Conservation (phyloP, 2,888 invertebrate genomes). For the Rhagium mordax region DNA sequence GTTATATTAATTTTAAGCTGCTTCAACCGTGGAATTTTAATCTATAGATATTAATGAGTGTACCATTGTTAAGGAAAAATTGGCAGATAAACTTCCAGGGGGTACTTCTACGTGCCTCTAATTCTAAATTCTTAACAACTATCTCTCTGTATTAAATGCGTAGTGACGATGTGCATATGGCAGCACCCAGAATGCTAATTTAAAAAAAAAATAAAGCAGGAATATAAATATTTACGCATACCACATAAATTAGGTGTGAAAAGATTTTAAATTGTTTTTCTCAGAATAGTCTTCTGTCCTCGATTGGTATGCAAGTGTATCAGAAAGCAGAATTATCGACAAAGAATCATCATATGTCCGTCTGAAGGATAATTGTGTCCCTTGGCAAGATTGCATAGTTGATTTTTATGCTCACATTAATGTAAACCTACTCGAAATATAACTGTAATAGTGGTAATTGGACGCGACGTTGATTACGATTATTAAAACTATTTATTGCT, state of each 20-base stretch:
- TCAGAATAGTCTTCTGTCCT: slow-evolving; percentile 17
- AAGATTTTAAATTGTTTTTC: background rate
- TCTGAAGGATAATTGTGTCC: slow-evolving; percentile 36
- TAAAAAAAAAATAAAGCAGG: background rate
- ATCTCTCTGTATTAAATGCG: too few species aligned
- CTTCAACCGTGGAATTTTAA: too few species aligned
- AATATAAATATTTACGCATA: background rate
- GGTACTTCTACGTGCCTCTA: too few species aligned
- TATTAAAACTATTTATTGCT: too few species aligned
- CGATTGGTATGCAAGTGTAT: slow-evolving; percentile 34
- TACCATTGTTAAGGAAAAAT: too few species aligned
- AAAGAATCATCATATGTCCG: slow-evolving; percentile 14
- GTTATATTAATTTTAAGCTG: too few species aligned
- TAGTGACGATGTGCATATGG: background rate
- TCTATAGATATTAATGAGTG: too few species aligned
- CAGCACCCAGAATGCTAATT: background rate
- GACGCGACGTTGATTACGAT: too few species aligned
- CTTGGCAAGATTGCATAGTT: background rate
- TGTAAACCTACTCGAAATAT: background rate
- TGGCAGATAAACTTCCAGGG: too few species aligned
- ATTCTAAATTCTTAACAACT: too few species aligned
- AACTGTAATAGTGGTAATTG: background rate
- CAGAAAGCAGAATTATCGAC: slow-evolving; percentile 1
- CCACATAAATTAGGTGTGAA: background rate
- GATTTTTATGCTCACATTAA: background rate